A percentile compares a stretch with the other conserved stretches of the same genome.
phyloP scores from a whole-genome alignment of 2,797 vertebrate species.

The Lateolabrax maculatus region DNA sequence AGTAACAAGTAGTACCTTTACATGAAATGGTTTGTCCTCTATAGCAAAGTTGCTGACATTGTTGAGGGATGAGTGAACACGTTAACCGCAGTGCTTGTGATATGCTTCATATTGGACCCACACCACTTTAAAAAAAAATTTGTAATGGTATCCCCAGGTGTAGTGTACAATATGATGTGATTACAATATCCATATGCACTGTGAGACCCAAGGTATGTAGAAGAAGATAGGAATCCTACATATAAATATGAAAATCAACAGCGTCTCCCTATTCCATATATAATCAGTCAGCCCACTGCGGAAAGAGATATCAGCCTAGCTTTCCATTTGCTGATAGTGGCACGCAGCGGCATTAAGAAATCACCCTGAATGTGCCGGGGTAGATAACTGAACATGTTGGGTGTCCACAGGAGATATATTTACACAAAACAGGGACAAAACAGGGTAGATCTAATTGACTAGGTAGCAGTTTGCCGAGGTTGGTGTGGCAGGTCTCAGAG shows the following conservation, averaged over 20 bases:
- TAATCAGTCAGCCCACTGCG: conserved; percentile 75
- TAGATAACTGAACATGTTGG: conserved; percentile 83
- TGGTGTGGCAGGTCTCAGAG: conserved; percentile 69
- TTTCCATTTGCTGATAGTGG: conserved; percentile 86
- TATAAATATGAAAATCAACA: conserved; percentile 80
- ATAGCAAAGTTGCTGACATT: conserved; percentile 79
- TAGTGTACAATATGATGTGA: conserved; percentile 74
- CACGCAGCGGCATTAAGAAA: conserved; percentile 80
- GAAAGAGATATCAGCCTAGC: conserved; percentile 77
- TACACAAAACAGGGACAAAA: conserved; percentile 78
- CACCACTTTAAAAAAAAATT: conserved; percentile 80
- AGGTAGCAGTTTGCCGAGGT: conserved; percentile 78
- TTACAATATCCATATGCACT: conserved; percentile 82
- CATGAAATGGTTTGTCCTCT: conserved; percentile 75
- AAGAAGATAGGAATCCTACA: conserved; percentile 79
- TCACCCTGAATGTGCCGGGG: conserved; percentile 80
- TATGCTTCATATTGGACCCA: conserved; percentile 64
- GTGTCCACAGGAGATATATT: conserved; percentile 80
- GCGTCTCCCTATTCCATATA: conserved; percentile 70
- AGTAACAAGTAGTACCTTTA: conserved; percentile 39
- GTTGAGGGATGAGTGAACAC: conserved; percentile 63
- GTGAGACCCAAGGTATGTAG: conserved; percentile 70
- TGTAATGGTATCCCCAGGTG: conserved; percentile 80
- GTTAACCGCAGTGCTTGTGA: conserved; percentile 54
- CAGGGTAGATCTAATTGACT: conserved; percentile 83